Base-by-base conservation (phyloP, 2,888 invertebrate genomes). In the Andrena chrysosceles region DNA sequence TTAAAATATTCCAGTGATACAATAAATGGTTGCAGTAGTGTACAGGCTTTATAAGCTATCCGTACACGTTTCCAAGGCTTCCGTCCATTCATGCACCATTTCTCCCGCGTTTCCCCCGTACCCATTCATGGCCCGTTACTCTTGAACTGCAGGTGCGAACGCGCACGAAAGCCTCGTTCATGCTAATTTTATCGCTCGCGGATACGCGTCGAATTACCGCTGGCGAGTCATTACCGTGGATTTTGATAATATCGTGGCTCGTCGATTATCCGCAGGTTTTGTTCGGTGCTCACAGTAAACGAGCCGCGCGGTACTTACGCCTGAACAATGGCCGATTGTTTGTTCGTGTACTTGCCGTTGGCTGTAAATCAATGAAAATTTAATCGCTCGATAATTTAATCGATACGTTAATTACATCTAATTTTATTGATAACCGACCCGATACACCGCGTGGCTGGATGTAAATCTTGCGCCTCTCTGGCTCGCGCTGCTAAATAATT, bases 61-160 rank as follows among this genome's bases (percentile, higher is more conserved):
- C 13, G 29, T 56, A 42, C 23, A 52, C 42, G 60, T 71, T 69
- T 73, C 20, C 72, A 84, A 82, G 79, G 52, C 67, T 26, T 23
- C 23, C 26, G 67, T 52, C 77, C 79, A 85, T 83, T 85, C 90
- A 87, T 81, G 90, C 86, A 81, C 89, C 86, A 89, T 90, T 90
- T 90, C 85, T 84, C 89, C 74, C 67, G 69, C 63, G 54, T 73
- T 81, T 81, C 54, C 71, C 49, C 33, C 66, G 73, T 64, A 81
- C 81, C 82, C 85, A 85, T 91, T 90, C 90, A 90, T 87, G 87
- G 87, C 77, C 85, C 89, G 87, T 91, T 91, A 89, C 84, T 87
- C 86, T 83, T 86, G 85, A 89, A 89, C 85, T 87, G 86, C 85
- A 88, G 81, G 85, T 82, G 82, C 77, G 78, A 62, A 82, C 68